Conservation (phyloP, 2,888 invertebrate species). For the Euplexia lucipara region DNA sequence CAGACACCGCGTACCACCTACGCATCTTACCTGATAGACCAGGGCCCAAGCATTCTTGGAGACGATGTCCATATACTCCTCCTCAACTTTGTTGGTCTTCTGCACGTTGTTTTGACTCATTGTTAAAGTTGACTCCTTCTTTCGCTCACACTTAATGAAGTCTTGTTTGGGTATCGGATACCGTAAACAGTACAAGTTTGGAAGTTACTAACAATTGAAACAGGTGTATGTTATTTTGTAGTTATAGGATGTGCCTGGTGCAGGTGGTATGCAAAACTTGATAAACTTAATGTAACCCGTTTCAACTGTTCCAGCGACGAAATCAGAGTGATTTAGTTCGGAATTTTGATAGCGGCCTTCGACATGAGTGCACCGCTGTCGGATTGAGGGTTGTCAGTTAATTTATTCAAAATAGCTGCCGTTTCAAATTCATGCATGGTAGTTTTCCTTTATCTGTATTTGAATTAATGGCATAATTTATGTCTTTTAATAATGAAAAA, state of each 20-base stretch:
- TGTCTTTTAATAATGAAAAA: no score
- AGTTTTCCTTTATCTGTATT: constrained; percentile 22
- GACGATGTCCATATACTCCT: constrained; percentile 94
- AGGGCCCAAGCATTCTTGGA: constrained; percentile 93
- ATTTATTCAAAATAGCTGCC: constrained; percentile 44
- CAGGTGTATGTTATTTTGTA: constrained; percentile 9
- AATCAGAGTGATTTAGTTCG: constrained; percentile 59
- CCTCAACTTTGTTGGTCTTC: constrained; percentile 89
- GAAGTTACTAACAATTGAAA: constrained; percentile 44
- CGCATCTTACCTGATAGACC: constrained; percentile 92
- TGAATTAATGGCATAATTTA: not conserved
- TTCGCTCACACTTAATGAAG: constrained; percentile 55
- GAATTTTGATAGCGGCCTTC: constrained; percentile 54
- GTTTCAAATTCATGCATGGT: constrained; percentile 37
- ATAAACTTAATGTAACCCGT: constrained; percentile 29
- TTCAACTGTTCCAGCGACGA: constrained; percentile 47
- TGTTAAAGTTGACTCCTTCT: constrained; percentile 50
- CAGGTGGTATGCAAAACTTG: constrained; percentile 27
- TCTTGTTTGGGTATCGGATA: constrained; percentile 63
- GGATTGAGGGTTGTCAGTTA: constrained; percentile 65
- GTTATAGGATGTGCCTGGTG: constrained; percentile 23
- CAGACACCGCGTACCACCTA: constrained; percentile 69
- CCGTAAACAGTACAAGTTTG: constrained; percentile 58
- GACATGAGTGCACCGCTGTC: constrained; percentile 68
- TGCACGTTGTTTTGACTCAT: constrained; percentile 66